Conservation (phyloP, 2,797 vertebrate genomes). For the Coilia nasus region DNA sequence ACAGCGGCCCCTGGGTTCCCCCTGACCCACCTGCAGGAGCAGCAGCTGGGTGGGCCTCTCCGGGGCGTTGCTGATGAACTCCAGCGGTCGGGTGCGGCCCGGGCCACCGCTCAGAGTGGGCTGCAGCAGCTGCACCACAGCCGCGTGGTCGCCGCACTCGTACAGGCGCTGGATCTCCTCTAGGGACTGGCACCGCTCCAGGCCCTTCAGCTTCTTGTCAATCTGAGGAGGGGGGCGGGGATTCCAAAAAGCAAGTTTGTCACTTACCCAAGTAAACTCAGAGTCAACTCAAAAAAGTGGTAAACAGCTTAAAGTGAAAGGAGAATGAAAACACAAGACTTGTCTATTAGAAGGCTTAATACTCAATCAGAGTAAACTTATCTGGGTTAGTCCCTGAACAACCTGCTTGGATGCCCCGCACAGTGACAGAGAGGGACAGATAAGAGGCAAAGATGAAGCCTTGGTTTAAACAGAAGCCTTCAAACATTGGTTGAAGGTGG, state of each 20-base stretch:
- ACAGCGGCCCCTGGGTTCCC: not conserved
- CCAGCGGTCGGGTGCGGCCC: slow-evolving; percentile 83
- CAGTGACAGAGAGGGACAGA: not conserved
- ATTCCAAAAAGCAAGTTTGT: too few relatives aligned
- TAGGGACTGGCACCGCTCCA: slow-evolving; percentile 96
- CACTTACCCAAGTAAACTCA: too few relatives aligned
- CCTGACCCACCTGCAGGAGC: slow-evolving; percentile 84
- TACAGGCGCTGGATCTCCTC: slow-evolving; percentile 97
- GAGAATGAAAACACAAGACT: not conserved
- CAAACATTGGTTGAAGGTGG: too few relatives aligned
- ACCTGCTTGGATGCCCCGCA: too few relatives aligned
- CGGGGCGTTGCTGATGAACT: slow-evolving; percentile 90
- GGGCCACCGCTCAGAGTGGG: slow-evolving; percentile 84
- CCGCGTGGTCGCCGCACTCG: slow-evolving; percentile 85
- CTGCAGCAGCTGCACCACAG: slow-evolving; percentile 89
- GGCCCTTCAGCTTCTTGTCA: slow-evolving; percentile 93
- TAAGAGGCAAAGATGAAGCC: not conserved
- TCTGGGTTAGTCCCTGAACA: too few relatives aligned
- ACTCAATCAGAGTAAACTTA: too few relatives aligned
- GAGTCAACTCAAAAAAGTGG: too few relatives aligned
- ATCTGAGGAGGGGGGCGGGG: slow-evolving; percentile 73
- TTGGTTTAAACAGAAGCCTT: too few relatives aligned
- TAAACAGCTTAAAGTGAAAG: not conserved
- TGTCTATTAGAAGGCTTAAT: too few relatives aligned
- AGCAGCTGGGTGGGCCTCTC: slow-evolving; percentile 94